phyloP scores from a whole-genome alignment of 2,113 vertebrate species.

The Mastomys natalensis region DNA sequence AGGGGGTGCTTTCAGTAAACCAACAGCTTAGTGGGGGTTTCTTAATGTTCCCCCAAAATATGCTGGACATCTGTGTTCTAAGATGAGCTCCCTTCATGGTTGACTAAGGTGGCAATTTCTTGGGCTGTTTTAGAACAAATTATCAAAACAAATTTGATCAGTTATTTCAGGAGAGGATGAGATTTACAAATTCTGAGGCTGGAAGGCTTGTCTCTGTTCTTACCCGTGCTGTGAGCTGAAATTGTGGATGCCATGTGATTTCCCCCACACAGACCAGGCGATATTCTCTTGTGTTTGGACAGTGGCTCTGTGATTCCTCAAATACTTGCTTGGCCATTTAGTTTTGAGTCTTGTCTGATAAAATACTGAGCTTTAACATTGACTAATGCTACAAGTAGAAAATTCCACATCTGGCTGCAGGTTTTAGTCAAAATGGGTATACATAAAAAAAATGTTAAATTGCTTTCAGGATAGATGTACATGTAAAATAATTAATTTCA shows the following conservation, averaged over 20 bases:
- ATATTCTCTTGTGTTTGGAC: not conserved
- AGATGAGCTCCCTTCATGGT: not conserved
- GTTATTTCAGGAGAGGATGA: not conserved
- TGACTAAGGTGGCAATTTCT: not conserved
- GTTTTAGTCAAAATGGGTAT: not conserved
- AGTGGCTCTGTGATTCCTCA: not conserved
- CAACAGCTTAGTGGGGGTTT: not conserved
- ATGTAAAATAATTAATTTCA: not conserved
- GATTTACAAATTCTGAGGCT: not conserved
- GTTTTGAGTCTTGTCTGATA: constrained; percentile 28
- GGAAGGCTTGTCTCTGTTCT: not conserved
- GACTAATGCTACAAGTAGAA: not conserved
- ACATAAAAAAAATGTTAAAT: not conserved
- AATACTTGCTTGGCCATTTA: not conserved
- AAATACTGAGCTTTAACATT: not conserved
- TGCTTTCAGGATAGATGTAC: not conserved
- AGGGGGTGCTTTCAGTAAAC: not conserved
- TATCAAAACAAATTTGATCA: not conserved
- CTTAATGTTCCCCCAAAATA: not conserved
- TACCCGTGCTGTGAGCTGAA: not conserved
- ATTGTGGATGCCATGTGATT: not conserved
- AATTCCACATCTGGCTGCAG: not conserved
- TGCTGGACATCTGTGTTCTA: not conserved
- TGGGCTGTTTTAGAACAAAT: constrained; percentile 8
- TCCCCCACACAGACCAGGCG: too few species aligned